Conservation (phyloP, 1,140 invertebrate genomes). For the Agraylea sexmaculata region DNA sequence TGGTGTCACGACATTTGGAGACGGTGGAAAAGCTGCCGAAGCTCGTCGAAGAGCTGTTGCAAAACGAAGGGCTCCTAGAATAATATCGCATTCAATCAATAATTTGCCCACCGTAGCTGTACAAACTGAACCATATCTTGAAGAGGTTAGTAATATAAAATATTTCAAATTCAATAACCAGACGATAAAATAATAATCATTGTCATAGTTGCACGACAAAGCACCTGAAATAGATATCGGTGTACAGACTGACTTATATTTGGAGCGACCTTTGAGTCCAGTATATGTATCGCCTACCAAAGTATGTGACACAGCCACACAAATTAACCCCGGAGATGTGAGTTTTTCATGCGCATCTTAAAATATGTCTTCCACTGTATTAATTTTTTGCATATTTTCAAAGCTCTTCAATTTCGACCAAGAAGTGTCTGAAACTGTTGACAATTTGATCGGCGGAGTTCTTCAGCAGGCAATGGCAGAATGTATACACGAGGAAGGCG, state of each 20-base stretch:
- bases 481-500: conserved; percentile 66
- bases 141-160: conserved; percentile 48
- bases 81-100: conserved; percentile 58
- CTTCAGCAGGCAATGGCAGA: conserved; percentile 78
- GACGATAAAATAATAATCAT: conserved; percentile 6
- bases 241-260: conserved; percentile 77
- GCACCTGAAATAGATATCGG: conserved; percentile 59
- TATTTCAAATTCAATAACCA: conserved; percentile 1
- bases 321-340: conserved; percentile 79
- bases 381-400: conserved; percentile 12
- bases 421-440: conserved; percentile 78
- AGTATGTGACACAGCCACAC: conserved; percentile 67
- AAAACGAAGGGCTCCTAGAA: conserved; percentile 44
- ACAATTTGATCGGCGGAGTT: conserved; percentile 77
- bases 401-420: conserved; percentile 80
- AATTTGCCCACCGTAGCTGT: conserved; percentile 71
- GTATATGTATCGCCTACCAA: conserved; percentile 63
- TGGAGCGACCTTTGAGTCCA: conserved; percentile 65
- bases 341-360: conserved; percentile 24
- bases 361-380: not conserved
- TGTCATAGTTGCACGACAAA: conserved; percentile 50
- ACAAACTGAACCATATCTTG: conserved; percentile 79
- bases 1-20: conserved; percentile 42
- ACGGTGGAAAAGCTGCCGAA: conserved; percentile 44
- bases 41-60: conserved; percentile 47